Evolutionary conservation across 2,113 vertebrate species (phyloP).

Genomic region (Rafetus swinhoei): DNA sequence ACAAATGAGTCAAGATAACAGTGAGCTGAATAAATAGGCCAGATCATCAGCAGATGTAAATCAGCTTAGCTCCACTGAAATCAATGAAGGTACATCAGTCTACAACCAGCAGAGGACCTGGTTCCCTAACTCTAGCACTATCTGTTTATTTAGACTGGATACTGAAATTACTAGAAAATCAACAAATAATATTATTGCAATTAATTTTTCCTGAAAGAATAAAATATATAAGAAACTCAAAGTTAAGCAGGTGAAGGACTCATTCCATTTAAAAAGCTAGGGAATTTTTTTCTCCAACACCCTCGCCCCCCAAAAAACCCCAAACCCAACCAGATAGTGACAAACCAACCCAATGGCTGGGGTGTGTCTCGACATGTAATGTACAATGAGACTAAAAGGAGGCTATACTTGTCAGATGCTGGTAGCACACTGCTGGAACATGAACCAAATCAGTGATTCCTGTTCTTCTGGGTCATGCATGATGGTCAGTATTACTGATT

Average conservation of each 20-base stretch:
- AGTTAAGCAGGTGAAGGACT: conserved; percentile 3
- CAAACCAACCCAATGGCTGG: not conserved
- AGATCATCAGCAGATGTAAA: not conserved
- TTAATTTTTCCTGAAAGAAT: conserved; percentile 35
- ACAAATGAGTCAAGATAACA: not conserved
- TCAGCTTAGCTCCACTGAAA: not conserved
- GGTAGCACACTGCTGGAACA: not conserved
- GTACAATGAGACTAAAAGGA: not conserved
- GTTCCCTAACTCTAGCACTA: not conserved
- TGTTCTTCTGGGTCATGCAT: conserved; percentile 29
- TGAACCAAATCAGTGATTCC: not conserved
- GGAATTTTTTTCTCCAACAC: not conserved
- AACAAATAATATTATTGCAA: conserved; percentile 19
- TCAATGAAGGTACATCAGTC: not conserved
- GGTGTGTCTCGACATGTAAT: not conserved
- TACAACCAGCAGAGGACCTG: not conserved
- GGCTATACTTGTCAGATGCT: not conserved
- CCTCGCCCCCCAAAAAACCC: too few relatives aligned
- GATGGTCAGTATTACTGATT: not conserved
- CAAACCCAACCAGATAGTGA: not conserved
- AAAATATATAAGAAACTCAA: not conserved
- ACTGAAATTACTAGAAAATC: conserved; percentile 12
- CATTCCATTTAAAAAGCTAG: conserved; percentile 2
- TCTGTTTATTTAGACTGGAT: not conserved
- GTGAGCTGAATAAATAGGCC: not conserved